Percentiles rank a stretch among this genome's conserved stretches.
Evolutionary conservation across 1,140 invertebrate species (phyloP).

Genomic region (Drosophila athabasca): DNA sequence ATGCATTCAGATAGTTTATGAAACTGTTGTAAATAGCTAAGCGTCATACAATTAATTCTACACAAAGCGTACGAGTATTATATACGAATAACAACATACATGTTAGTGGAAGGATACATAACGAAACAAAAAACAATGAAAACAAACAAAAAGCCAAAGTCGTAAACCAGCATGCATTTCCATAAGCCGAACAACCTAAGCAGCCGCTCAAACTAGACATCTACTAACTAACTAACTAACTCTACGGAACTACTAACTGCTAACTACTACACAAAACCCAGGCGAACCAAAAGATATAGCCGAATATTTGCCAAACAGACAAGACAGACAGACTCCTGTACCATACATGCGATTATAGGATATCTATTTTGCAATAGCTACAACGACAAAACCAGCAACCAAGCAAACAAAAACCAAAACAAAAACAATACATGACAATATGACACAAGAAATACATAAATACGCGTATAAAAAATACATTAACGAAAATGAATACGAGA

Average conservation of each 20-base stretch:
- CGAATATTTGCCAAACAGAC: constrained; percentile 70
- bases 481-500: constrained; percentile 15
- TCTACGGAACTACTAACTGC: background rate
- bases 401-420: constrained; percentile 49
- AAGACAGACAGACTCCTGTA: constrained; percentile 57
- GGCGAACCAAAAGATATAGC: constrained; percentile 42
- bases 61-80: constrained; percentile 30
- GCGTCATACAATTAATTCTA: constrained; percentile 51
- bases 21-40: constrained; percentile 80
- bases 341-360: constrained; percentile 38
- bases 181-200: constrained; percentile 49
- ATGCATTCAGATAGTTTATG: constrained; percentile 72
- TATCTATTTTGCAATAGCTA: constrained; percentile 71
- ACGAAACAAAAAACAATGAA: background rate
- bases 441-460: constrained; percentile 58
- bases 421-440: constrained; percentile 79
- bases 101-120: constrained; percentile 53
- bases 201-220: constrained; percentile 38
- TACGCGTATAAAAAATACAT: constrained; percentile 35
- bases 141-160: constrained; percentile 66
- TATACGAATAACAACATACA: constrained; percentile 42
- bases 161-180: constrained; percentile 80
- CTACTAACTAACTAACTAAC: too few species aligned
- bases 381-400: constrained; percentile 45
- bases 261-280: constrained; percentile 10